phyloP scores from a whole-genome alignment of 2,113 vertebrate species.

The Pungitius pungitius region DNA sequence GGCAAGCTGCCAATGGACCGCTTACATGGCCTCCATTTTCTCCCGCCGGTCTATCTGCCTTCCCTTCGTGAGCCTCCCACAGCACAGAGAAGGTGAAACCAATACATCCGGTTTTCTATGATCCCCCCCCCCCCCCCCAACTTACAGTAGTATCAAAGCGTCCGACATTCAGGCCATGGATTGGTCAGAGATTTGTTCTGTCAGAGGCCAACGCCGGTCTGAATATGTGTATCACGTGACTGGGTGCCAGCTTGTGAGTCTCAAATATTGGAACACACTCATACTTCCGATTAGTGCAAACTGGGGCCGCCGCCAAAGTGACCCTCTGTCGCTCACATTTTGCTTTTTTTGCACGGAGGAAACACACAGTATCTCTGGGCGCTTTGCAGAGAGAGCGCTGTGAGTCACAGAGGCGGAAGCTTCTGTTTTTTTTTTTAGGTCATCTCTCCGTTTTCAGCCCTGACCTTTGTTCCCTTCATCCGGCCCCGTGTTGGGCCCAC shows the following conservation, averaged over 20 bases:
- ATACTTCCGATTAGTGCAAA: slow-evolving; percentile 59
- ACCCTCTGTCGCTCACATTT: slow-evolving; percentile 47
- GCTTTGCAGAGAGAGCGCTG: not conserved
- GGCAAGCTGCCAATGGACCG: not conserved
- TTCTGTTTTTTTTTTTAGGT: not conserved
- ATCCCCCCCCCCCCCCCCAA: not conserved
- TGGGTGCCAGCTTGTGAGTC: not conserved
- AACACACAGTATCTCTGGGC: slow-evolving; percentile 8
- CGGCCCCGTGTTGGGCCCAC: not conserved
- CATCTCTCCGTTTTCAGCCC: not conserved
- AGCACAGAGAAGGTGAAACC: not conserved
- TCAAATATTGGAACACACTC: slow-evolving; percentile 11
- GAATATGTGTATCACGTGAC: slow-evolving; percentile 23
- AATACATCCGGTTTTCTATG: slow-evolving; percentile 15
- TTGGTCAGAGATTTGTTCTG: slow-evolving; percentile 39
- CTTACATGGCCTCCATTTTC: slow-evolving; percentile 1
- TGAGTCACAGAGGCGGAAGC: not conserved
- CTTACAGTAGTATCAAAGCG: slow-evolving; percentile 20
- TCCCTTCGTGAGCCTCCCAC: not conserved
- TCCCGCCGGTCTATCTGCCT: not conserved
- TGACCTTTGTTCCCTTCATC: not conserved
- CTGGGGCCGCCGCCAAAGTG: slow-evolving; percentile 61
- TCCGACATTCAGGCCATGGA: slow-evolving; percentile 20
- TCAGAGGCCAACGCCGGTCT: slow-evolving; percentile 25
- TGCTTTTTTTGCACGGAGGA: slow-evolving; percentile 39